phyloP scores from a whole-genome alignment of 2,113 vertebrate genomes.

The Pomatostomus ruficeps region DNA sequence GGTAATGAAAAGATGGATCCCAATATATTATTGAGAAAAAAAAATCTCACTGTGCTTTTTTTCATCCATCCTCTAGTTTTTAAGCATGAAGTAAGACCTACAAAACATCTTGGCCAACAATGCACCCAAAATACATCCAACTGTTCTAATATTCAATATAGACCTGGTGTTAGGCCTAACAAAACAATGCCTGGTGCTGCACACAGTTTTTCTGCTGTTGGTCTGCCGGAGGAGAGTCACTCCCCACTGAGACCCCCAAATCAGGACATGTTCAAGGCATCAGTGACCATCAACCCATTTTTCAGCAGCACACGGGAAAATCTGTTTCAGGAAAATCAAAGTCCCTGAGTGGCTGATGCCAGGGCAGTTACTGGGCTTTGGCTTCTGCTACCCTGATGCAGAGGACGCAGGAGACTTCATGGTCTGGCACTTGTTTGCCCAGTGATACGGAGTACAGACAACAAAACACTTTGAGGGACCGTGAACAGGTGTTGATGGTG shows the following conservation, averaged over 20 bases:
- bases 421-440: not conserved
- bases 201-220: not conserved
- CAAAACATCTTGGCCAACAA: not conserved
- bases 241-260: not conserved
- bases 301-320: not conserved
- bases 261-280: not conserved
- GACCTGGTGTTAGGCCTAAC: not conserved
- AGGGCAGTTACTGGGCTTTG: not conserved
- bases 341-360: not conserved
- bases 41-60: not conserved
- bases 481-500: not conserved
- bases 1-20: not conserved
- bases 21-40: not conserved
- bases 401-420: not conserved
- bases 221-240: not conserved
- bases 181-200: not conserved
- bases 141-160: not conserved
- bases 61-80: not conserved
- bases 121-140: not conserved
- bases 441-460: fast-evolving
- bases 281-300: not conserved
- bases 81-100: not conserved
- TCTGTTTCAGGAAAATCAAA: not conserved
- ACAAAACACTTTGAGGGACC: not conserved
- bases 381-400: not conserved